phyloP scores from a whole-genome alignment of 2,888 invertebrate genomes.

The Gastracanthus pulcherrimus region DNA sequence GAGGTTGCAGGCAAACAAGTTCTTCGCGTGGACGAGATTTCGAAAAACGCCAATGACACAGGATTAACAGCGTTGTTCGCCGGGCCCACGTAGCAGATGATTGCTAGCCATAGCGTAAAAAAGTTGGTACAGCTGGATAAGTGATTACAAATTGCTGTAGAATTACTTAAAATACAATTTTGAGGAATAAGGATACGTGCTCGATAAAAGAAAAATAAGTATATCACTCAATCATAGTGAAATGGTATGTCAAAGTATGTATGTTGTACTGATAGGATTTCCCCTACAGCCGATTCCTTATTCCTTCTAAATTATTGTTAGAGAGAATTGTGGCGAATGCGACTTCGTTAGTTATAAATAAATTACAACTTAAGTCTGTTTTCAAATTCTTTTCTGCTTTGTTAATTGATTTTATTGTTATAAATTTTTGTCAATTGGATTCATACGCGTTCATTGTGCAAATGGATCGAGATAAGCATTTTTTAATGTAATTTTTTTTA shows the following conservation, averaged over 20 bases:
- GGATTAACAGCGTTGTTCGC: slow-evolving; percentile 74
- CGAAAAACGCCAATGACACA: slow-evolving; percentile 70
- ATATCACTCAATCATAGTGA: slow-evolving; percentile 10
- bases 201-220: slow-evolving; percentile 23
- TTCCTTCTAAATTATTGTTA: slow-evolving; percentile 49
- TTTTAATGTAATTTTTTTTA: slow-evolving; percentile 39
- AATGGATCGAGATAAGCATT: slow-evolving; percentile 38
- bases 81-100: slow-evolving; percentile 75
- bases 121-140: slow-evolving; percentile 65
- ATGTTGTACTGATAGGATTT: slow-evolving; percentile 3
- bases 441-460: slow-evolving; percentile 38
- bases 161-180: slow-evolving; percentile 37
- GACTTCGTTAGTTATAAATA: slow-evolving; percentile 44
- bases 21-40: slow-evolving; percentile 71
- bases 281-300: slow-evolving; percentile 32
- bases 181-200: slow-evolving; percentile 43
- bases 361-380: slow-evolving; percentile 49
- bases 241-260: slow-evolving; percentile 15
- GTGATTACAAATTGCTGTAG: slow-evolving; percentile 47
- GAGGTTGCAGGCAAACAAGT: slow-evolving; percentile 73
- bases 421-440: slow-evolving; percentile 18
- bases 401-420: slow-evolving; percentile 56
- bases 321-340: slow-evolving; percentile 25
- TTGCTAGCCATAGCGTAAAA: slow-evolving; percentile 63
- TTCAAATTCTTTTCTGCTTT: slow-evolving; percentile 49